phyloP scores from a whole-genome alignment of 2,113 vertebrate species.

The Hydrochoerus hydrochaeris region DNA sequence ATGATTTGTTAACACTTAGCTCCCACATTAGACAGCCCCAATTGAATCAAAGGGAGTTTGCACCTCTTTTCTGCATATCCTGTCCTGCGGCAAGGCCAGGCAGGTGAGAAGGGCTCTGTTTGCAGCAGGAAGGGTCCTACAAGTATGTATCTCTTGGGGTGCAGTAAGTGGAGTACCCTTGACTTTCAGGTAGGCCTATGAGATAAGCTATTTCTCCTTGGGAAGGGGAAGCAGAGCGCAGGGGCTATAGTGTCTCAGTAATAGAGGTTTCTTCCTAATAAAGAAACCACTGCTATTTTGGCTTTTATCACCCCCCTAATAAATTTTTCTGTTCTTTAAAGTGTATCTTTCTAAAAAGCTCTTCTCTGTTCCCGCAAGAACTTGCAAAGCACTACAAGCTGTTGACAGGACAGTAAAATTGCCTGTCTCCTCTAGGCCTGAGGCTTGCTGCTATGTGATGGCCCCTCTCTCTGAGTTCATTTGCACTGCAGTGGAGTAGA shows the following conservation, averaged over 20 bases:
- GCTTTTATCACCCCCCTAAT: neutral
- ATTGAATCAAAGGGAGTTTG: neutral
- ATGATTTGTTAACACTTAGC: neutral
- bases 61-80: neutral
- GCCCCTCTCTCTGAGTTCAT: neutral
- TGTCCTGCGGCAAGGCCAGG: neutral
- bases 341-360: neutral
- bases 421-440: neutral
- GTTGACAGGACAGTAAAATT: neutral
- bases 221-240: neutral
- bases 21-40: neutral
- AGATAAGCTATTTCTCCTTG: neutral
- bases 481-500: neutral
- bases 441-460: neutral
- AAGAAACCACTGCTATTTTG: neutral
- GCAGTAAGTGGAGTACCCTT: neutral
- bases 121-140: neutral
- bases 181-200: neutral
- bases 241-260: neutral
- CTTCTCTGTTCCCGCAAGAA: neutral
- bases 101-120: neutral
- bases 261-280: neutral
- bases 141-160: neutral
- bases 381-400: neutral
- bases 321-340: slow-evolving; percentile 23